A percentile compares a stretch with the other conserved stretches of the same genome.
Conservation (phyloP, 2,113 vertebrate species). For the Pseudopodoces humilis region DNA sequence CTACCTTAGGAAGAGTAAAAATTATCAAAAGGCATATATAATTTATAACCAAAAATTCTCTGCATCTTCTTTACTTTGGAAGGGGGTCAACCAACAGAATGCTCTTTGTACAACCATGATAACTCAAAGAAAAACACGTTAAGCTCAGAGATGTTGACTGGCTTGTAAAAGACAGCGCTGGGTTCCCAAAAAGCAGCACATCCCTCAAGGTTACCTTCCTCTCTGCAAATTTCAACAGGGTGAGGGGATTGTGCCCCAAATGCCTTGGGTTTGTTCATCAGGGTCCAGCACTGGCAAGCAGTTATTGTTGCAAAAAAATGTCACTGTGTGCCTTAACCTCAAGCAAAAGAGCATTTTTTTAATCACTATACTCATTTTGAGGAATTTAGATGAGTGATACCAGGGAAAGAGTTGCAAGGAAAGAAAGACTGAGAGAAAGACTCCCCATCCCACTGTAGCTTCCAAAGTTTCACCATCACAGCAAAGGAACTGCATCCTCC, state of each 20-base stretch:
- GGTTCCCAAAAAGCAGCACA: background rate
- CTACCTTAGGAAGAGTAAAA: background rate
- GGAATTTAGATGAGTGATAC: background rate
- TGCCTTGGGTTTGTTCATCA: background rate
- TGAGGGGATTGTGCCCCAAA: background rate
- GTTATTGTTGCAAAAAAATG: background rate
- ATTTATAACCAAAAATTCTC: background rate
- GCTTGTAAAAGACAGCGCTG: background rate
- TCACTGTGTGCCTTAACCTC: background rate
- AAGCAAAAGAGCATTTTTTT: background rate
- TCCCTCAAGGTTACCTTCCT: background rate
- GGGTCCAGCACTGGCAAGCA: background rate
- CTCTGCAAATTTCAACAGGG: background rate
- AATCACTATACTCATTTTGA: background rate
- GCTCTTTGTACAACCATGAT: rapidly evolving
- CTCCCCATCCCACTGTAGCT: background rate
- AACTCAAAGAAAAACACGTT: background rate
- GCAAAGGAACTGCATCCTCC: background rate
- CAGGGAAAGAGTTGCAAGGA: background rate
- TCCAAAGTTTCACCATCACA: background rate
- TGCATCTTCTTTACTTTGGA: background rate
- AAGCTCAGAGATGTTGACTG: background rate
- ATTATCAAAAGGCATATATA: background rate
- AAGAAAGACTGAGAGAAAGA: background rate
- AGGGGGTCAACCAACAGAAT: rapidly evolving